phyloP scores from a whole-genome alignment of 2,888 invertebrate genomes.

The Capitulum mitella region DNA sequence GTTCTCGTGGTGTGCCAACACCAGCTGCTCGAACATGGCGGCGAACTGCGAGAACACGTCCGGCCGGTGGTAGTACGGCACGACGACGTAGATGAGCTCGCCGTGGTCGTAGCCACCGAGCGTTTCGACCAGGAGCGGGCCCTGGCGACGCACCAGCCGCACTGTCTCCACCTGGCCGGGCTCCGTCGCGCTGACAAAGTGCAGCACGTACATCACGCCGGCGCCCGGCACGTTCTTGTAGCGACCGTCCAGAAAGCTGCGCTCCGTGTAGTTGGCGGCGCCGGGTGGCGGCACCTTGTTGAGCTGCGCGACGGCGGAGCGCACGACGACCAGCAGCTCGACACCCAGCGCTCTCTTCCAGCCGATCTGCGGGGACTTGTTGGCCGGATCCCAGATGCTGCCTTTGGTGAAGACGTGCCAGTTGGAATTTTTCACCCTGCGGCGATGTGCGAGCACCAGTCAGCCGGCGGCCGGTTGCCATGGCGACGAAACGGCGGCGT shows the following conservation, averaged over 20 bases:
- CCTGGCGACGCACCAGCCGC: not conserved
- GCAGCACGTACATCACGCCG: not conserved
- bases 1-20: not conserved
- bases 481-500: too few relatives aligned
- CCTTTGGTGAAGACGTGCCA: not conserved
- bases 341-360: not conserved
- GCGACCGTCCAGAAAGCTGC: not conserved
- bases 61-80: constrained; percentile 3
- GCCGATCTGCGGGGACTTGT: not conserved
- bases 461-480: too few relatives aligned
- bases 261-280: not conserved
- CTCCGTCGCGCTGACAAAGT: not conserved
- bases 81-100: not conserved
- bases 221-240: not conserved
- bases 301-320: not conserved
- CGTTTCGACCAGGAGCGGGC: not conserved
- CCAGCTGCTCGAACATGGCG: not conserved
- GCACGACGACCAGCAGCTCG: not conserved
- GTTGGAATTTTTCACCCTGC: not conserved
- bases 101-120: too few relatives aligned
- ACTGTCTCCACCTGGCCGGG: not conserved
- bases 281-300: not conserved
- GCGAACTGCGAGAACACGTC: not conserved
- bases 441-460: too few relatives aligned
- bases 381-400: not conserved